Evolutionary conservation across 1,140 invertebrate species (phyloP), one percentile per base, ranked within the genome.

Genomic region (Orussus abietinus): DNA sequence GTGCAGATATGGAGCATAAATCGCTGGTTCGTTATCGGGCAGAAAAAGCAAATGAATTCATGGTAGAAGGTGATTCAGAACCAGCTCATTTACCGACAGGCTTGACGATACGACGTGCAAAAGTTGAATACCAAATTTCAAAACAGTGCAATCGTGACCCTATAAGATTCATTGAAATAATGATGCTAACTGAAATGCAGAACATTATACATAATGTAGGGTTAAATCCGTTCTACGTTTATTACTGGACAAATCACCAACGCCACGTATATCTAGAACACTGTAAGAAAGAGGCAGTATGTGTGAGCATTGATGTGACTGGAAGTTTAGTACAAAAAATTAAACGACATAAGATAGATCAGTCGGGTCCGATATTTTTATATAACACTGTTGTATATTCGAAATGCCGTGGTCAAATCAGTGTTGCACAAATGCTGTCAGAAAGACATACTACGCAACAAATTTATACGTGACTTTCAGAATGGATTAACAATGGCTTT

Each of bases 341-440:
- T 12, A 14, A 10, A 10, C n/a, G 36, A 37, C 1, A 13, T n/a
- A 5, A 47, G 28, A 20, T n/a, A 38, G 21, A 20, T 7, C 22
- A 39, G 22, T 53, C 47, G 1, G 12, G 15, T 18, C 38, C 42
- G 12, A 46, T 53, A 9, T 53, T 46, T 40, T 36, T 53, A 13
- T 53, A 53, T 32, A 19, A 33, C 31, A 7, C 9, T n/a, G 43
- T 49, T 5, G 37, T 53, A 7, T 12, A 43, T 7, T 19, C 25
- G 7, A 11, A 11, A 5, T 12, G 22, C 2, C 25, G 32, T 5
- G 39, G 28, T 14, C 34, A 42, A 29, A 38, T 41, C 32, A 30
- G 41, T 5, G 45, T 51, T n/a, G 9, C 10, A 1, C 52, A 55
- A 38, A 51, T 51, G 45, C 6, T 55, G 1, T 35, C 42, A 0